Evolutionary conservation across 64 coral and sea anemone genomes (phyloP).

Genomic region (Stichodactyla helianthus): DNA sequence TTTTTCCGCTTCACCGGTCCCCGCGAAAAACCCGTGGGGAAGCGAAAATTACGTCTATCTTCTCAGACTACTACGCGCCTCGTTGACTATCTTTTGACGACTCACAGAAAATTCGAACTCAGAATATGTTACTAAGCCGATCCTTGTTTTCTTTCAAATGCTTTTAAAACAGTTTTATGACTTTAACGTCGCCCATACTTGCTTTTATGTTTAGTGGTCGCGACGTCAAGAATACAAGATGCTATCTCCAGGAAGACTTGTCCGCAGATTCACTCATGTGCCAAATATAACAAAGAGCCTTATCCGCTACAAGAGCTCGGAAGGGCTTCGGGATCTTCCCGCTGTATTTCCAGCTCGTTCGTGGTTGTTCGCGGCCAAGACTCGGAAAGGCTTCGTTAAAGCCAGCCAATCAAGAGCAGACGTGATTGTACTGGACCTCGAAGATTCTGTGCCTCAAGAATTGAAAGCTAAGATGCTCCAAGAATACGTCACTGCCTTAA

Average conservation of each 20-base stretch:
- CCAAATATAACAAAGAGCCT: background rate
- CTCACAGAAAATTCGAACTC: too few relatives aligned
- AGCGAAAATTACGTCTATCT: too few relatives aligned
- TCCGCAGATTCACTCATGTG: background rate
- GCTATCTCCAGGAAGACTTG: background rate
- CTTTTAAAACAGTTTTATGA: too few relatives aligned
- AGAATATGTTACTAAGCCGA: too few relatives aligned
- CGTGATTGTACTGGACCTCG: conserved; percentile 25
- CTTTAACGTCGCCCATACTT: too few relatives aligned
- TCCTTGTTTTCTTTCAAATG: too few relatives aligned
- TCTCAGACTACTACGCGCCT: too few relatives aligned
- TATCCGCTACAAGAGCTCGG: background rate
- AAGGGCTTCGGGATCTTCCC: background rate
- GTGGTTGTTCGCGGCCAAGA: conserved; percentile 22
- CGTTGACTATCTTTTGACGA: too few relatives aligned
- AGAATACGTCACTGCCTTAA: background rate
- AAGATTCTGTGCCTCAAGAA: conserved; percentile 7
- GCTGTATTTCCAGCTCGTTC: conserved; percentile 21
- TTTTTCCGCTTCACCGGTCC: too few relatives aligned
- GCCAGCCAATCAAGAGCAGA: conserved; percentile 14
- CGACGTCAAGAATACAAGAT: background rate
- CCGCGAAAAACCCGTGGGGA: too few relatives aligned
- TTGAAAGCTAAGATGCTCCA: background rate
- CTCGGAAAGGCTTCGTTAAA: conserved; percentile 8
- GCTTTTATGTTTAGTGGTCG: too few relatives aligned